Base-by-base conservation (phyloP, 2,888 invertebrate genomes). In the Autographa pulchrina region DNA sequence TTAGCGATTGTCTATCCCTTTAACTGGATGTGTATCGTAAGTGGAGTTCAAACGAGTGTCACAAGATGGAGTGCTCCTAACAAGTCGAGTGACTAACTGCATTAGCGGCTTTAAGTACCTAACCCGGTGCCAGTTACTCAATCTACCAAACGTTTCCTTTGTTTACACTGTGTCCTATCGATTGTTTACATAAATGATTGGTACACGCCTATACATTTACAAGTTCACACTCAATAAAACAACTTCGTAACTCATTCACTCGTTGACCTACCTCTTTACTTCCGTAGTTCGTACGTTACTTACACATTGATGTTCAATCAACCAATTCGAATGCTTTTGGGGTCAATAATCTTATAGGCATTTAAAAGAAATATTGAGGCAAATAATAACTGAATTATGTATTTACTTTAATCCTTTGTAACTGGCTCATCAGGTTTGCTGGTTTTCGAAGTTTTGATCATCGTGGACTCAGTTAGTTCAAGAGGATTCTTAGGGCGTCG, bases 11-110 rank as follows among this genome's bases (percentile, higher is more conserved):
- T 86, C 82, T 81, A 74, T 66, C 60, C 71, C 70, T 62, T 72
- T 82, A 78, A 75, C 84, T 76, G 80, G 77, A 80, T 75, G 75
- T 74, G 78, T 77, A 88, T 85, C 84, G 85, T 90, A 89, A 92
- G 92, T 91, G 90, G 88, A n/a, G 91, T 90, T 90, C 68, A 89
- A 90, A 89, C 89, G 87, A 85, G 89, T 89, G 91, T 87, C 88
- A 85, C 86, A 84, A 68, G 81, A 67, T 79, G 70, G 80, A 86
- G 79, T 84, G 83, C 14, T 61, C 59, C 60, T 74, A 59, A 71
- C 72, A 59, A 73, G 73, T 73, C 85, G 86, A 87, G 88, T 88
- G 88, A 87, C 84, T 87, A 88, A 87, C 85, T 82, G 88, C 87
- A 88, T 90, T 90, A 90, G 87, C 88, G 83, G 82, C 82, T 43